A percentile compares a stretch with the other conserved stretches of the same genome.
These are phyloP conservation scores for Papilio polyxenes DNA, from an alignment of 1,140 invertebrate species.

Conservation along the genomic window DNA sequence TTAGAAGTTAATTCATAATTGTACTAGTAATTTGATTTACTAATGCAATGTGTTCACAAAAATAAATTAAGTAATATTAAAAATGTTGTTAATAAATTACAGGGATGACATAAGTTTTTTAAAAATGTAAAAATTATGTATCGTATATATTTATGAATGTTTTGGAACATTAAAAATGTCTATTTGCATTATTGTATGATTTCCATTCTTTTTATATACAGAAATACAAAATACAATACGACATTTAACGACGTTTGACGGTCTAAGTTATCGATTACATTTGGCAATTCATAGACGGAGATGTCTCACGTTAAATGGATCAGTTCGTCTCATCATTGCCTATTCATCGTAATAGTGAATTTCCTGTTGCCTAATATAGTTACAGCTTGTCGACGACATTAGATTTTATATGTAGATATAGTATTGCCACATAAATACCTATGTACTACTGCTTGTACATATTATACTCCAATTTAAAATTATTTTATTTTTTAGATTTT, in stretches of 20 bases:
- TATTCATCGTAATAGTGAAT: constrained; percentile 14
- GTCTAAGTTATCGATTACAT: background rate
- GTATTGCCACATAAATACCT: too few relatives aligned
- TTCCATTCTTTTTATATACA: too few relatives aligned
- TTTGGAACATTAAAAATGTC: too few relatives aligned
- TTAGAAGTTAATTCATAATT: background rate
- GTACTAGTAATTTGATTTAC: background rate
- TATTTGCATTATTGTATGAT: too few relatives aligned
- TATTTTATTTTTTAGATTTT: too few relatives aligned
- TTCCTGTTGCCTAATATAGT: constrained; percentile 10
- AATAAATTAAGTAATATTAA: background rate
- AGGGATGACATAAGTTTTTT: background rate
- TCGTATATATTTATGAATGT: too few relatives aligned
- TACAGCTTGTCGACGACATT: background rate
- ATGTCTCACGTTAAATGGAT: background rate
- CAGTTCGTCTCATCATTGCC: constrained; percentile 8
- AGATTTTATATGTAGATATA: background rate
- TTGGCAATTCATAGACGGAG: background rate
- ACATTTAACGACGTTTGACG: background rate
- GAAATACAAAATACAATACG: too few relatives aligned
- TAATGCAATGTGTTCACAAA: background rate
- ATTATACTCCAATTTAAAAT: too few relatives aligned
- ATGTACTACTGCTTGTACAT: too few relatives aligned
- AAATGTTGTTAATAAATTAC: background rate
- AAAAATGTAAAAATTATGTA: too few relatives aligned